phyloP scores from a whole-genome alignment of 2,797 vertebrate genomes.

The Coregonus ussuriensis region DNA sequence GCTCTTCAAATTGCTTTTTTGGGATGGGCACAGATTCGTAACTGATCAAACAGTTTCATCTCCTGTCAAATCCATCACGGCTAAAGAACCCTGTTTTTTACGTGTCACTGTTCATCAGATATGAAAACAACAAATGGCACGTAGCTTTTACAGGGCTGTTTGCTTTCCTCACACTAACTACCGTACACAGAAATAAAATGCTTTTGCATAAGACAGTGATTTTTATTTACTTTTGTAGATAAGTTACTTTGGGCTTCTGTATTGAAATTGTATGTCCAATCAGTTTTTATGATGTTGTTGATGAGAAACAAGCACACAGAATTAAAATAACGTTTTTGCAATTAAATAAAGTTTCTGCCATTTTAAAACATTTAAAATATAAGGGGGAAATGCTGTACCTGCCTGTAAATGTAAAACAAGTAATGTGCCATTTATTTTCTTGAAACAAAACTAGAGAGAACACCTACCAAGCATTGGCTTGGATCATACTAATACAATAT shows the following conservation, averaged over 20 bases:
- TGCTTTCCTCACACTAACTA: slow-evolving; percentile 59
- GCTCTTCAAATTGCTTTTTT: slow-evolving; percentile 73
- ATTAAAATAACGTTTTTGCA: not conserved
- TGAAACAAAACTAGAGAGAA: not conserved
- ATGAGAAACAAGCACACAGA: slow-evolving; percentile 40
- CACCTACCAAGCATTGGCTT: not conserved
- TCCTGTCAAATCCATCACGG: slow-evolving; percentile 63
- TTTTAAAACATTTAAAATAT: no score
- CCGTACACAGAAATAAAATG: slow-evolving; percentile 31
- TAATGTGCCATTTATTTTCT: not conserved
- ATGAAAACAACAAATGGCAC: not conserved
- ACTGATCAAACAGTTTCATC: slow-evolving; percentile 67
- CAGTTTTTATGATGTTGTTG: slow-evolving; percentile 28
- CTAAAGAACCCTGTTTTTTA: slow-evolving; percentile 37
- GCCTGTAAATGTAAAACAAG: not conserved
- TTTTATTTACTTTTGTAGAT: slow-evolving; percentile 27
- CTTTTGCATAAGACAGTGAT: slow-evolving; percentile 23
- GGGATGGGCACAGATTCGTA: slow-evolving; percentile 59
- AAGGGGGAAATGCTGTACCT: no score
- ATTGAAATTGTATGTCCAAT: not conserved
- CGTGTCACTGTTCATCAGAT: not conserved
- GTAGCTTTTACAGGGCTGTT: slow-evolving; percentile 4
- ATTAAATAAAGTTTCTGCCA: no score
- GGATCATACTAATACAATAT: not conserved
- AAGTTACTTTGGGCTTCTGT: not conserved